A percentile compares a stretch with the other conserved stretches of the same genome.
Conservation (phyloP, 2,888 invertebrate genomes). For the Drosophila anomelani region DNA sequence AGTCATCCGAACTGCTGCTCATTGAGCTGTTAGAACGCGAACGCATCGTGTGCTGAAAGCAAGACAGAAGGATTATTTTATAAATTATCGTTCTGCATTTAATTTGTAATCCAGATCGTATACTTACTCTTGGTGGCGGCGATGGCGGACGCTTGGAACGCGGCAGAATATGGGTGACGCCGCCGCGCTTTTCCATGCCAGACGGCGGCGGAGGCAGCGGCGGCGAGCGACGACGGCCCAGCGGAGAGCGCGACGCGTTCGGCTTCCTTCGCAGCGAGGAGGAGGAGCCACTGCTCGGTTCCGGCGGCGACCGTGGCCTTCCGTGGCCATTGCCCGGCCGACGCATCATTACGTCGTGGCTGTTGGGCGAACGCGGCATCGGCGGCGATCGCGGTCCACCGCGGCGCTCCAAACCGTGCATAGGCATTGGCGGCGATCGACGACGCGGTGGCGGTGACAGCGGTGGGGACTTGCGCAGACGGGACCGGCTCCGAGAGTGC, state of each 20-base stretch:
- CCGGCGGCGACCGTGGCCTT: conserved; percentile 83
- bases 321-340: conserved; percentile 73
- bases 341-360: conserved; percentile 69
- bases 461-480: conserved; percentile 84
- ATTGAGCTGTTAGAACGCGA: conserved; percentile 91
- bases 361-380: conserved; percentile 82
- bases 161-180: conserved; percentile 80
- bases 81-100: not conserved
- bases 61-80: not conserved
- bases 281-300: conserved; percentile 68
- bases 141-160: conserved; percentile 85
- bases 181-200: conserved; percentile 74
- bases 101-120: not conserved
- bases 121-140: conserved; percentile 84
- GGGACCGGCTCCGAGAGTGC: conserved; percentile 82
- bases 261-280: conserved; percentile 79
- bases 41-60: conserved; percentile 84
- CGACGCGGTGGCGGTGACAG: conserved; percentile 82
- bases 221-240: conserved; percentile 78
- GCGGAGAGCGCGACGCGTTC: conserved; percentile 82
- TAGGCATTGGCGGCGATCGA: conserved; percentile 84
- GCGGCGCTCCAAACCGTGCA: conserved; percentile 65
- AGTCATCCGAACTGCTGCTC: conserved; percentile 93
- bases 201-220: conserved; percentile 81
- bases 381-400: conserved; percentile 82